phyloP scores from a whole-genome alignment of 1,140 invertebrate genomes.

The Limonius californicus region DNA sequence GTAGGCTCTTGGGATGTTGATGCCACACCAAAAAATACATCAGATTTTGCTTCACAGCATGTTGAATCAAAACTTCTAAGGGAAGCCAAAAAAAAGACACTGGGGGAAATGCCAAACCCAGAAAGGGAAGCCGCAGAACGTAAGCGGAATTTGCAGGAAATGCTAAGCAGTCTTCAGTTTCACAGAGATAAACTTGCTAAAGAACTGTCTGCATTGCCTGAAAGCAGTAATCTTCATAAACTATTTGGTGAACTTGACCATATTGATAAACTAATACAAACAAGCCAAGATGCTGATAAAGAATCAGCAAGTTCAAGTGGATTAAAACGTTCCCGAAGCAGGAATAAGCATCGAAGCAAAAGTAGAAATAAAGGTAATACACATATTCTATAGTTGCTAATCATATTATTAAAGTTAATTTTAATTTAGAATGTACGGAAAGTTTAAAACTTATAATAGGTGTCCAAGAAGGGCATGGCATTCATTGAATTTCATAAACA shows the following conservation, averaged over 20 bases:
- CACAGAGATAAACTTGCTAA: conserved; percentile 41
- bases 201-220: conserved; percentile 29
- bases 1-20: conserved; percentile 32
- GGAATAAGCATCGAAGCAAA: no score
- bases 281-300: neutral
- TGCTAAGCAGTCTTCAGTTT: neutral
- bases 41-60: neutral
- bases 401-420: no score
- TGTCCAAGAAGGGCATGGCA: no score
- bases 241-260: conserved; percentile 27
- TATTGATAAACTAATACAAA: neutral
- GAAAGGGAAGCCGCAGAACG: conserved; percentile 38
- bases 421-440: no score
- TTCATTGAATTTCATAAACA: no score
- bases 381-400: no score
- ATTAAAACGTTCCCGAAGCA: no score
- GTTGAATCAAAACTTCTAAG: neutral
- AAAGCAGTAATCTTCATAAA: conserved; percentile 18
- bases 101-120: conserved; percentile 37
- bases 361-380: no score
- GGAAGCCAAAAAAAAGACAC: neutral
- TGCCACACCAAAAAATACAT: neutral
- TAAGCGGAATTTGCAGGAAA: conserved; percentile 24
- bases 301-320: no score
- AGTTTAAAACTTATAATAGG: no score